These are phyloP conservation scores for Saturnia pavonia DNA, from an alignment of 2,888 invertebrate species.

Conservation along the genomic window DNA sequence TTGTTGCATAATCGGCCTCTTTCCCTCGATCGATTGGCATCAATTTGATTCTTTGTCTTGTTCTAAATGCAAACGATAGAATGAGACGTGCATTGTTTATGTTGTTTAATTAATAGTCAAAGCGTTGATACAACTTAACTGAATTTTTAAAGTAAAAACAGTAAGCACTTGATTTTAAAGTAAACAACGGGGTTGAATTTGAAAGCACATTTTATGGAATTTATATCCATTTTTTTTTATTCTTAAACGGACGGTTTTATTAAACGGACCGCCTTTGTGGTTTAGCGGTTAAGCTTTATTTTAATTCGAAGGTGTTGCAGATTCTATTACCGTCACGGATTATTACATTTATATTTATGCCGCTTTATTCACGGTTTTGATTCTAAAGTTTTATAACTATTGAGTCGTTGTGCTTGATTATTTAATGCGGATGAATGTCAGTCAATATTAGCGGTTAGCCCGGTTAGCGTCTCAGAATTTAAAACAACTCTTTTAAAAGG, in stretches of 20 bases:
- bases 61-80: slow-evolving; percentile 2
- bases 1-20: slow-evolving; percentile 33
- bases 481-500: too few species aligned
- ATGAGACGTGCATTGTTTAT: slow-evolving; percentile 14
- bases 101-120: not conserved
- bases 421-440: not conserved
- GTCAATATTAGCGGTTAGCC: too few species aligned
- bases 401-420: not conserved
- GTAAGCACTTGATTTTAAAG: too few species aligned
- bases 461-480: too few species aligned
- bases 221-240: too few species aligned
- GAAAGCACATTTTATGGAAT: too few species aligned
- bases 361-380: not conserved
- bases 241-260: too few species aligned
- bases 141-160: not conserved
- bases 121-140: not conserved
- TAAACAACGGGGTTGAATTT: too few species aligned
- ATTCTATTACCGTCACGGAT: not conserved
- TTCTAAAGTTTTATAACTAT: not conserved
- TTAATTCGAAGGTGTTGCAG: not conserved
- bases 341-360: not conserved
- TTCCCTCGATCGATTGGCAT: slow-evolving; percentile 31
- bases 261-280: too few species aligned
- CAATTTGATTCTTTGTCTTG: slow-evolving; percentile 22
- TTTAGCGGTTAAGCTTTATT: too few species aligned